Evolutionary conservation across 2,797 vertebrate species (phyloP), one percentile per base, ranked within the genome.

Genomic region (Anabas testudineus): DNA sequence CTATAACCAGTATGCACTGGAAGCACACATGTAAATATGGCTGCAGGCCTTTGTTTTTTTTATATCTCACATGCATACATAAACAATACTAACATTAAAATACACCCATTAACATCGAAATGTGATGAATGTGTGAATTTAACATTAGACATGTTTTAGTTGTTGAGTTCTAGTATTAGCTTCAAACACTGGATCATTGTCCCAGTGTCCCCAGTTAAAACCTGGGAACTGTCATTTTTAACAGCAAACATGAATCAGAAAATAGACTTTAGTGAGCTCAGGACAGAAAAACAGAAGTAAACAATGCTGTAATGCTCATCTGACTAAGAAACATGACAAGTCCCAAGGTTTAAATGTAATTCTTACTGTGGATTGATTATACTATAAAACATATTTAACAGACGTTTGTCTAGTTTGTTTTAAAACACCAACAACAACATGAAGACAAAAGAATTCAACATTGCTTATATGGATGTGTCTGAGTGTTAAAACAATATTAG

Each of bases 251-350:
- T 42, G 49, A 54, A 55, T 49, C 22, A 24, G 32, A 54, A 22
- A 62, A 10, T 28, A 62, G 57, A 14, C 39, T 47, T 22, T 61
- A 10, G 53, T 30, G 1, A 22, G 19, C 14, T 55, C 1, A 24
- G 24, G 10, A 54, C 4, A 32, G 37, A 73, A 58, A 62, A 66
- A 10, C 57, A 51, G 28, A 71, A 67, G 26, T 62, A 52, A 71
- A 53, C 21, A 47, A 42, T 28, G 0, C 43, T n/a, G 43, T 5
- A 6, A 22, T 37, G 16, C 45, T 28, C n/a, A 21, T 43, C 24
- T 24, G 13, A 7, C 13, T 30, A 37, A 24, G 26, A 56, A 62
- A 37, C 21, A 37, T 24, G 4, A 1, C n/a, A 57, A 30, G 28
- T 24, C 24, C 24, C 24, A 24, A 24, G 24, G 24, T 28, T 28